A percentile compares a stretch with the other conserved stretches of the same genome.
Evolutionary conservation across 2,797 vertebrate genomes (phyloP).

Genomic region (Pseudomugil tenellus): DNA sequence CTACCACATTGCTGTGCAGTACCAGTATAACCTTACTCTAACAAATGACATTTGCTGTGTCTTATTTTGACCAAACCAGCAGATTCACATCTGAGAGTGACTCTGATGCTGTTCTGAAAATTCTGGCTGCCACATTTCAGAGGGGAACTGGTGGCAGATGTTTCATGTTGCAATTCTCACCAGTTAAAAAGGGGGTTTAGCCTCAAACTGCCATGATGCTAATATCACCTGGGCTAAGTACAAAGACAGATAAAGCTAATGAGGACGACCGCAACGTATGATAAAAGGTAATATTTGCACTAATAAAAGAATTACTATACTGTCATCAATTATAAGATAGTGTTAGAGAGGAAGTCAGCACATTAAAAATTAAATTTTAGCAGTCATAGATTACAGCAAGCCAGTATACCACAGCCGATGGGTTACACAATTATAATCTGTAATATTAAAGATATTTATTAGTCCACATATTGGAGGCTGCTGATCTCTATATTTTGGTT

Average conservation of each 20-base stretch:
- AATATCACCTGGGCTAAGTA: constrained; percentile 7
- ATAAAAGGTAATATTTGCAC: constrained; percentile 32
- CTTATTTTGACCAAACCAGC: background rate
- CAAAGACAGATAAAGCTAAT: constrained; percentile 16
- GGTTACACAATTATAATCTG: constrained; percentile 29
- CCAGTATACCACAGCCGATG: constrained; percentile 37
- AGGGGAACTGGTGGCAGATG: background rate
- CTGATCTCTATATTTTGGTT: constrained; percentile 4
- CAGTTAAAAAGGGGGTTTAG: constrained; percentile 4
- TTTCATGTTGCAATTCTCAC: background rate
- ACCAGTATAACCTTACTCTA: background rate
- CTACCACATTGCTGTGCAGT: background rate
- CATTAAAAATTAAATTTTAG: constrained; percentile 48
- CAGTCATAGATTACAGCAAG: constrained; percentile 30
- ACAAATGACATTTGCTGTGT: background rate
- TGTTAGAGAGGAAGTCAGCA: constrained; percentile 17
- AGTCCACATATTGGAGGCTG: constrained; percentile 2
- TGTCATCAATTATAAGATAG: constrained; percentile 21
- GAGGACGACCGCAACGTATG: constrained; percentile 21
- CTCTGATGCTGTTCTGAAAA: background rate
- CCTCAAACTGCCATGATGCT: background rate
- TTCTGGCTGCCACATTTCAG: background rate
- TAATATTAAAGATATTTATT: constrained; percentile 27
- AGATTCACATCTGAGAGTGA: background rate
- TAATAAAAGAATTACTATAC: constrained; percentile 2